These are phyloP conservation scores for Eupristina koningsbergeri DNA, from an alignment of 1,140 invertebrate species.

Conservation along the genomic window DNA sequence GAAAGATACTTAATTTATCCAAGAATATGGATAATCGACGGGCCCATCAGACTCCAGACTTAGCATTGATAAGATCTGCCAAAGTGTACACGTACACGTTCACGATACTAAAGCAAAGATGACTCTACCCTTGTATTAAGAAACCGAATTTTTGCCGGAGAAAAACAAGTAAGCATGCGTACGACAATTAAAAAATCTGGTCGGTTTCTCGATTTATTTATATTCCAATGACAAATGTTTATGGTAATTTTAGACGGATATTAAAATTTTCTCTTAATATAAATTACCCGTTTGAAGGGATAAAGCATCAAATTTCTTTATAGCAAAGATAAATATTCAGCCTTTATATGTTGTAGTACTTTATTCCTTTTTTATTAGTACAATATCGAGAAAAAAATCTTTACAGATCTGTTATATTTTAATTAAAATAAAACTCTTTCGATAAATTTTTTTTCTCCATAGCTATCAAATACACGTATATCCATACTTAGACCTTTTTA, in stretches of 20 bases:
- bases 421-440: not conserved
- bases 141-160: constrained; percentile 35
- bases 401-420: not conserved
- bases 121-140: constrained; percentile 8
- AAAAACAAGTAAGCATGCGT: not conserved
- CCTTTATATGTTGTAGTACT: not conserved
- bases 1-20: constrained; percentile 24
- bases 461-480: not conserved
- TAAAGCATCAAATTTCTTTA: constrained; percentile 22
- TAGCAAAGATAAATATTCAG: constrained; percentile 19
- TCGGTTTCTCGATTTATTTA: constrained; percentile 39
- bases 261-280: constrained; percentile 27
- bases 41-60: not conserved
- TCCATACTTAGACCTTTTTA: not conserved
- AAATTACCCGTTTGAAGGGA: constrained; percentile 40
- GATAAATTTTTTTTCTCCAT: not conserved
- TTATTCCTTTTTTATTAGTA: not conserved
- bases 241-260: constrained; percentile 39
- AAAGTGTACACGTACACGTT: not conserved
- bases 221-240: constrained; percentile 16
- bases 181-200: constrained; percentile 46
- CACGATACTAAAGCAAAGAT: not conserved
- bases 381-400: not conserved
- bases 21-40: constrained; percentile 48
- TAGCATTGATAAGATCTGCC: constrained; percentile 39